These are phyloP conservation scores for Pyrochroa serraticornis DNA, from an alignment of 2,888 invertebrate genomes.

Conservation along the genomic window DNA sequence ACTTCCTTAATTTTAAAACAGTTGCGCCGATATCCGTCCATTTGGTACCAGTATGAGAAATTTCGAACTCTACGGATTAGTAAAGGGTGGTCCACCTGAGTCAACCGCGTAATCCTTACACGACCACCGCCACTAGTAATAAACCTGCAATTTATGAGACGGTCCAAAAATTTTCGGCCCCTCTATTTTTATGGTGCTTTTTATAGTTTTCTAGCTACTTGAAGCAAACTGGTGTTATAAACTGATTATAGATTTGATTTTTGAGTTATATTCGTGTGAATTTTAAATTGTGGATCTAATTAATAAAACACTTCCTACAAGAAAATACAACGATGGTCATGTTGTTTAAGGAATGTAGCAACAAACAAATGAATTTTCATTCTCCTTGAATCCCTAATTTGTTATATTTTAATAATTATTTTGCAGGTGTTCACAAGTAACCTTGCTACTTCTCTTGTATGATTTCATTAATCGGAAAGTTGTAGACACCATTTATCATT, in stretches of 20 bases:
- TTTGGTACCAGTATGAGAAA: too few species aligned
- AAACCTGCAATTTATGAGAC: too few species aligned
- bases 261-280: neutral
- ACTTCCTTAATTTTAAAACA: conserved; percentile 11
- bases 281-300: neutral
- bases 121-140: too few species aligned
- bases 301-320: conserved; percentile 2
- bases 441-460: conserved; percentile 24
- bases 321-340: neutral
- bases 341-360: conserved; percentile 1
- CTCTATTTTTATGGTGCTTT: too few species aligned
- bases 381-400: conserved; percentile 29
- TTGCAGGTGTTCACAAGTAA: conserved; percentile 32
- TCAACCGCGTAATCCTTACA: too few species aligned
- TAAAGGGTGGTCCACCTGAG: too few species aligned
- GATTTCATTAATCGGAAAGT: conserved; percentile 23
- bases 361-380: neutral
- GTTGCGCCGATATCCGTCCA: too few species aligned
- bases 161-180: too few species aligned
- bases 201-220: too few species aligned
- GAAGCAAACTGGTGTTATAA: too few species aligned
- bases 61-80: too few species aligned
- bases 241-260: too few species aligned
- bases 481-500: conserved; percentile 19
- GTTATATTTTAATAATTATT: conserved; percentile 31